Evolutionary conservation across 2,888 invertebrate species (phyloP).

Genomic region (Sarcophaga carnaria): DNA sequence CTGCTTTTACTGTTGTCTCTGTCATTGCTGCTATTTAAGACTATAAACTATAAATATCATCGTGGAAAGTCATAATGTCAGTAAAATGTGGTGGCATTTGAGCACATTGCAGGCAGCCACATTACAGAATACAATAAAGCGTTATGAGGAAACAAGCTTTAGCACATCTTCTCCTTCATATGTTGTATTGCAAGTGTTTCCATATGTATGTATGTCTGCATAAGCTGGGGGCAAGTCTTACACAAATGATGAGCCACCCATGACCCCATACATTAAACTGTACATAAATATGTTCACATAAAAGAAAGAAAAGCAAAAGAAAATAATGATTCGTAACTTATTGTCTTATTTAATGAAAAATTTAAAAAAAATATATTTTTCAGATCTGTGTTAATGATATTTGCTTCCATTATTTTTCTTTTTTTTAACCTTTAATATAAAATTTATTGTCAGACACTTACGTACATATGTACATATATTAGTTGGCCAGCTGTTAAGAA

Average conservation of each 20-base stretch:
- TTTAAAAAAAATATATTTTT: too few species aligned
- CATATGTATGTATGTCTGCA: not conserved
- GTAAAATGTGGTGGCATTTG: conserved; percentile 64
- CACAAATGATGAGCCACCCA: conserved; percentile 24
- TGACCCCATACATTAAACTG: conserved; percentile 26
- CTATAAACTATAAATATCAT: conserved; percentile 62
- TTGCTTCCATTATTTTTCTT: too few species aligned
- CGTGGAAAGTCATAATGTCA: conserved; percentile 69
- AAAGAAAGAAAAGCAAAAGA: not conserved
- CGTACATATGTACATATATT: not conserved
- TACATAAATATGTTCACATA: not conserved
- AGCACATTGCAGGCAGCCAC: conserved; percentile 62
- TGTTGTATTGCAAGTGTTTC: not conserved
- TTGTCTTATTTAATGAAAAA: conserved; percentile 8
- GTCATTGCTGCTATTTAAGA: conserved; percentile 31
- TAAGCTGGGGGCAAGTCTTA: not conserved
- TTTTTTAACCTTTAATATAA: not conserved
- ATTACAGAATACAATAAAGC: conserved; percentile 63
- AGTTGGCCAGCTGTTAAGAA: not conserved
- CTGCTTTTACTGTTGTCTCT: too few species aligned
- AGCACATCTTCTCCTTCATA: conserved; percentile 33
- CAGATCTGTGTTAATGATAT: too few species aligned
- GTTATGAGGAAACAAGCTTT: conserved; percentile 51
- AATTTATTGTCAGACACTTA: not conserved
- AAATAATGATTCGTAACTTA: not conserved